Base-by-base conservation (phyloP, 2,888 invertebrate species). In the Eremobia ochroleuca region DNA sequence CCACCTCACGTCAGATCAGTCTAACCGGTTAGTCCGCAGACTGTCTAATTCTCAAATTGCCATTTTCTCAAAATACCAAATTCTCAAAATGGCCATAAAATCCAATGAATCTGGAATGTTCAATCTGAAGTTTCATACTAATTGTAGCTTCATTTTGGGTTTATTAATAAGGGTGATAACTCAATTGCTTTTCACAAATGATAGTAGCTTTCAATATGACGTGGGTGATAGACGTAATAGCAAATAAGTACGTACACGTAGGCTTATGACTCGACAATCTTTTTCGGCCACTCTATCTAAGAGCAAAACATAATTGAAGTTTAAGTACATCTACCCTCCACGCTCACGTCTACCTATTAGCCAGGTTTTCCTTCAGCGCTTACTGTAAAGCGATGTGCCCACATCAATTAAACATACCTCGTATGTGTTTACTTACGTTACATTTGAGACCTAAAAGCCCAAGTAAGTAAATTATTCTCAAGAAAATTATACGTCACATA, bases 401-500 rank as follows among this genome's bases (percentile, higher is more conserved):
- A 49, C 28, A 73, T 34, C 13, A 52, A 62, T 81, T 69, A 66
- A 72, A 69, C 21, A 61, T 59, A 46, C n/a, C 8, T n/a, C 43
- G 15, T 61, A 9, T 43, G 15, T 71, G 25, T 66, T 46, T 62
- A 70, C 21, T 62, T 21, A 64, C 25, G n/a, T 62, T 46, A 71
- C 6, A 73, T 40, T 28, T 77, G 15, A 13, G 3, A n/a, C 65
- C 65, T 85, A 86, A 86, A 79, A 85, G 86, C 86, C 64, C 58
- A 65, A 73, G 59, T 77, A 81, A 83, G 46, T 81, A 66, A 76
- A 79, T 85, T 86, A 76, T 61, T 13, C 68, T 37, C 9, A 76
- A 73, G 71, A 77, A 75, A 76, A 66, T 67, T 59, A 15, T 4
- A 64, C 71, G 75, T 78, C 76, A 80, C 69, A 78, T 76, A 74